A percentile compares a stretch with the other conserved stretches of the same genome.
phyloP scores from a whole-genome alignment of 2,113 vertebrate species.

The Lasiurus borealis region DNA sequence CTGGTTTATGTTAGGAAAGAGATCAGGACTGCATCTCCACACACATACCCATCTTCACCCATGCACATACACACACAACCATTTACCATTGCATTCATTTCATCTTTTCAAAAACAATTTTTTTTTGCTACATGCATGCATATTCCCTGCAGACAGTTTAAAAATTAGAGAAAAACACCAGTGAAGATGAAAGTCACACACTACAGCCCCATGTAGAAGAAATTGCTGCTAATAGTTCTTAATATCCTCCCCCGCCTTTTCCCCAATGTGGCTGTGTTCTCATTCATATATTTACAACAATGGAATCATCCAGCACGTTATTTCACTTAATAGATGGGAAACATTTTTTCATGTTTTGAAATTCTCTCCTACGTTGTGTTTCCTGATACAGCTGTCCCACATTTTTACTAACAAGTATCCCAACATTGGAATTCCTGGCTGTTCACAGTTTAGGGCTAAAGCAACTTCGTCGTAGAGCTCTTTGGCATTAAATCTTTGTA shows the following conservation, averaged over 20 bases:
- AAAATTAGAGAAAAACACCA: not conserved
- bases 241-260: not conserved
- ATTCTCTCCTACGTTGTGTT: not conserved
- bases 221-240: not conserved
- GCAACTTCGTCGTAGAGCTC: not conserved
- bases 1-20: not conserved
- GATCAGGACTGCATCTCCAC: not conserved
- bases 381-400: rapidly evolving
- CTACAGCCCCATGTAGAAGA: not conserved
- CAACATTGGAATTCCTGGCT: no score
- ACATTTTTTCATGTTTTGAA: not conserved
- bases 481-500: not conserved
- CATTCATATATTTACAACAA: not conserved
- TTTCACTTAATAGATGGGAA: not conserved
- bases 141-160: not conserved
- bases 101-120: not conserved
- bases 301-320: not conserved
- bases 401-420: no score
- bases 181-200: not conserved
- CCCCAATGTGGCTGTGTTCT: not conserved
- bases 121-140: not conserved
- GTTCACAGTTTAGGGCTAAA: not conserved
- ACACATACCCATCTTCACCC: not conserved
- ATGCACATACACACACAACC: rapidly evolving
- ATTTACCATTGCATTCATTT: not conserved